phyloP scores from a whole-genome alignment of 2,888 invertebrate species.

The Aphidius colemani region DNA sequence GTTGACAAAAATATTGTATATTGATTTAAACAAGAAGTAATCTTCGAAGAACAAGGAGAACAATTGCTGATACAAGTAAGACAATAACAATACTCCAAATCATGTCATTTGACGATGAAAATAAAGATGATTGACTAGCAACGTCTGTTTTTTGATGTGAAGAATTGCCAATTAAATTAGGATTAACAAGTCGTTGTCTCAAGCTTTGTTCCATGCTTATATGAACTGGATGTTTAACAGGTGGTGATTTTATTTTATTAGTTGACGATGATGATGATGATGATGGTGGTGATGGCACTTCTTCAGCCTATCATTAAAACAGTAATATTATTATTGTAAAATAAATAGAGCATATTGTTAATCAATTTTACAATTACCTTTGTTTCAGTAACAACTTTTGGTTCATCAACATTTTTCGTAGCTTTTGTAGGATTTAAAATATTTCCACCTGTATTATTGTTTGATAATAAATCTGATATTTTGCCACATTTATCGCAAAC shows the following conservation, averaged over 20 bases:
- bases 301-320: slow-evolving; percentile 45
- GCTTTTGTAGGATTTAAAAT: slow-evolving; percentile 58
- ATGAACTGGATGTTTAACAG: slow-evolving; percentile 21
- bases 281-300: slow-evolving; percentile 41
- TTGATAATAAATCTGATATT: slow-evolving; percentile 63
- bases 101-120: slow-evolving; percentile 60
- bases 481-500: slow-evolving; percentile 70
- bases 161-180: slow-evolving; percentile 23
- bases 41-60: slow-evolving; percentile 61
- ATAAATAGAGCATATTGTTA: too few relatives aligned
- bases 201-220: slow-evolving; percentile 41
- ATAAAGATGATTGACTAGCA: slow-evolving; percentile 48
- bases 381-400: slow-evolving; percentile 56
- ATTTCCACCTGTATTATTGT: slow-evolving; percentile 59
- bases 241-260: slow-evolving; percentile 29
- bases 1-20: too few relatives aligned
- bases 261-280: too few relatives aligned
- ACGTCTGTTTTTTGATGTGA: slow-evolving; percentile 54
- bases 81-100: slow-evolving; percentile 62
- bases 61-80: slow-evolving; percentile 60
- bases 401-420: too few relatives aligned
- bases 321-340: background rate
- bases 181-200: slow-evolving; percentile 47
- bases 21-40: slow-evolving; percentile 59
- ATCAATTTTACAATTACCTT: too few relatives aligned